Evolutionary conservation across 2,113 vertebrate genomes (phyloP), one percentile per base, ranked within the genome.

Genomic region (human): DNA sequence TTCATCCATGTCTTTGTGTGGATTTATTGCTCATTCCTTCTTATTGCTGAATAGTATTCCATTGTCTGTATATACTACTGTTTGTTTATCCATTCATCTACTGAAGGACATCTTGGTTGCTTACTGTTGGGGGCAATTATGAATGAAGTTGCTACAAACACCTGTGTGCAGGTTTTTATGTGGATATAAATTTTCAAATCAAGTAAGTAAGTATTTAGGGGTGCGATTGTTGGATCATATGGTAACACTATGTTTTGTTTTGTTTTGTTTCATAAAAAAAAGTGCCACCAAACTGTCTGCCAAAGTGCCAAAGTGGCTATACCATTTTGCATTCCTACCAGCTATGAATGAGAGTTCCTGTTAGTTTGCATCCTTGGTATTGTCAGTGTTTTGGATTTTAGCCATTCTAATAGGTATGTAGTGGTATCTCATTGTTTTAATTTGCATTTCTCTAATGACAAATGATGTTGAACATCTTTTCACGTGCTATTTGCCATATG

Each of bases 291-390:
- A 86, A 57, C 61, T 40, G 27, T 85, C 43, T 93, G 79, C 80
- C 66, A 73, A 90, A 96, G n/a, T 93, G 79, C 86, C 66, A 80
- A 90, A 96, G 52, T 50, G 43, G 30, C 35, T 88, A 30, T 61
- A 59, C 80, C 72, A 50, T 87, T 94, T 91, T 76, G 75, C n/a
- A 55, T 92, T 78, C 83, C 72, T 11, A 38, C 5, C 17, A 61
- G 43, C 35, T 48, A 32, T 82, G 38, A 84, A 68, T 86, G 85
- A 73, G 57, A 73, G 25, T 90, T 92, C 40, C 72, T 78, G 25
- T 92, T 68, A 68, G 18, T 76, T 75, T 48, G 52, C 17, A 61
- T 72, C 52, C 68, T 96, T 66, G 35, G 18, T 66, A 75, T 68
- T 90, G 8, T 73, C 55, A 90, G 23, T 81, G 40, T 85, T 93